These are phyloP conservation scores for Phenganax stokvisi DNA, from an alignment of 92 coral and sea anemone species.

Conservation along the genomic window DNA sequence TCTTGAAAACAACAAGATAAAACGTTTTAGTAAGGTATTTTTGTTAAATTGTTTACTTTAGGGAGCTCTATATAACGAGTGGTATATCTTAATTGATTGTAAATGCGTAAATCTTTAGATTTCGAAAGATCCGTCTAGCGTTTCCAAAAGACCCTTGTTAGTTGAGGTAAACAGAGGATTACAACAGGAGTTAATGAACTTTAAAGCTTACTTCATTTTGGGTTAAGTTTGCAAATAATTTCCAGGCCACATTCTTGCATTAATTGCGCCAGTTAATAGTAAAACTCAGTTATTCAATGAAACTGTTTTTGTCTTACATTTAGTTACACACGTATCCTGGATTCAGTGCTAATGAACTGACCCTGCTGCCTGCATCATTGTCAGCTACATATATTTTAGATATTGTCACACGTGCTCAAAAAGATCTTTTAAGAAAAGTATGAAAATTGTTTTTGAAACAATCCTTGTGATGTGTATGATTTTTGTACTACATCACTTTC, in stretches of 20 bases:
- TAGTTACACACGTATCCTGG: conserved; percentile 97
- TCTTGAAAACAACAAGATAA: conserved; percentile 2
- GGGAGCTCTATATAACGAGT: background rate
- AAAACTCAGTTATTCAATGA: too few relatives aligned
- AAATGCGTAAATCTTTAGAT: background rate
- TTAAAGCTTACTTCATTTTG: too few relatives aligned
- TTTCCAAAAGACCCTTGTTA: conserved; percentile 69
- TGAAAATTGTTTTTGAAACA: background rate
- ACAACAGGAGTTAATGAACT: background rate
- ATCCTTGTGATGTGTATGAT: background rate
- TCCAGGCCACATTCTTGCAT: background rate
- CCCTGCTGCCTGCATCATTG: conserved; percentile 76
- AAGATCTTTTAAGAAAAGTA: conserved; percentile 76
- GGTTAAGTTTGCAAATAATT: background rate
- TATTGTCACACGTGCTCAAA: conserved; percentile 66
- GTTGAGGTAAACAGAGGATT: conserved; percentile 72
- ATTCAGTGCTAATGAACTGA: conserved; percentile 70
- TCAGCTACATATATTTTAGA: conserved; percentile 58
- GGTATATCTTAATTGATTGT: background rate
- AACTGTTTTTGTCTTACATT: conserved; percentile 1
- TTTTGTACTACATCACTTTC: background rate
- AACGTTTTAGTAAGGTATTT: background rate
- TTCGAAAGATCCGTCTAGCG: conserved; percentile 5
- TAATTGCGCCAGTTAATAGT: background rate
- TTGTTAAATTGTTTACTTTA: background rate